phyloP scores from a whole-genome alignment of 64 coral and sea anemone genomes.

The Pocillopora damicornis region DNA sequence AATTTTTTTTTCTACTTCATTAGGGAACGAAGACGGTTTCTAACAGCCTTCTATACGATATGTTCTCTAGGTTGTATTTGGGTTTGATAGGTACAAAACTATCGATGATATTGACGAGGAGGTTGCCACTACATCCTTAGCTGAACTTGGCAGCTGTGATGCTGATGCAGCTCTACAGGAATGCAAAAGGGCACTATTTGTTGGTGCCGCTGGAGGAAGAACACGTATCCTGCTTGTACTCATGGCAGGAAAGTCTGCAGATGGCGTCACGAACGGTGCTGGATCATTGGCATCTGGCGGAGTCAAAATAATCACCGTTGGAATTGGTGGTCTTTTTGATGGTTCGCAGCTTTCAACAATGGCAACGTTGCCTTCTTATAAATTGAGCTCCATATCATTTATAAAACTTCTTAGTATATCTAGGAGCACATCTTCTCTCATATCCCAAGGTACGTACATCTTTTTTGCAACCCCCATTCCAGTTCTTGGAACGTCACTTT shows the following conservation, averaged over 20 bases:
- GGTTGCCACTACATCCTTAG: neutral
- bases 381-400: conserved; percentile 14
- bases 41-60: too few species aligned
- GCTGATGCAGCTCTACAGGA: conserved; percentile 19
- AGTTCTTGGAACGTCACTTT: neutral
- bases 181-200: conserved; percentile 9
- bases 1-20: too few species aligned
- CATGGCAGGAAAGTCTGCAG: conserved; percentile 39
- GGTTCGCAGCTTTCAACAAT: conserved; percentile 23
- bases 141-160: neutral
- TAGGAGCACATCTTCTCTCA: neutral
- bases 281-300: neutral
- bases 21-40: too few species aligned
- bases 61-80: neutral
- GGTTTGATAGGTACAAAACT: neutral
- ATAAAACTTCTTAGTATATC: neutral
- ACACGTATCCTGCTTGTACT: conserved; percentile 32
- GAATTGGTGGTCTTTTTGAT: conserved; percentile 31
- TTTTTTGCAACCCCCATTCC: neutral
- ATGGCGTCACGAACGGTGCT: conserved; percentile 22
- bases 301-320: conserved; percentile 31
- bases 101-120: neutral
- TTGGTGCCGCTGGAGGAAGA: conserved; percentile 1
- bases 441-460: conserved; percentile 19
- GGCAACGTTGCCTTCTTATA: conserved; percentile 10